phyloP scores from a whole-genome alignment of 2,797 vertebrate genomes.

The Ambastaia sidthimunki region DNA sequence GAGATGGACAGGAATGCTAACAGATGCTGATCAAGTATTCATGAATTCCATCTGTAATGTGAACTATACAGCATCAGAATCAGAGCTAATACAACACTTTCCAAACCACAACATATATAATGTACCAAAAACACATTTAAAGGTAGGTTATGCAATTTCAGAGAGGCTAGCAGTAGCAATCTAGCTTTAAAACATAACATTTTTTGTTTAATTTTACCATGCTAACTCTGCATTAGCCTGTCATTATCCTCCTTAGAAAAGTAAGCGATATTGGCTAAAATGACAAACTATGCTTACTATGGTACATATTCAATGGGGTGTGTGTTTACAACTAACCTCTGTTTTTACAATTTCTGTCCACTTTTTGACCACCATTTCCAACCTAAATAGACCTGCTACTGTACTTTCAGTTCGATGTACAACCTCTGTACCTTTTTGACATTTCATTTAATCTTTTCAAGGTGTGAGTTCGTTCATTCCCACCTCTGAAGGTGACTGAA shows the following conservation, averaged over 20 bases:
- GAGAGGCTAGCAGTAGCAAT: no score
- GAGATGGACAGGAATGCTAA: background rate
- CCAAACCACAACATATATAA: background rate
- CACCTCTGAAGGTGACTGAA: background rate
- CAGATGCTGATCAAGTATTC: background rate
- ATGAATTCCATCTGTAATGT: background rate
- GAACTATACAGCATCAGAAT: background rate
- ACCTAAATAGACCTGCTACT: background rate
- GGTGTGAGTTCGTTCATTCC: constrained; percentile 12
- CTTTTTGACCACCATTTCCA: background rate
- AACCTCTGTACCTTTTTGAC: background rate
- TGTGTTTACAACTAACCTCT: background rate
- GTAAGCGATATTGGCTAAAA: no score
- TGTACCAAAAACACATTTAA: background rate
- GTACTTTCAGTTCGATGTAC: constrained; percentile 2
- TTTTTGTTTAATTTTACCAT: no score
- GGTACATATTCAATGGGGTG: no score
- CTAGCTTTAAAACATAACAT: no score
- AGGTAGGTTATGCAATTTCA: no score
- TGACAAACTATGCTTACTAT: no score
- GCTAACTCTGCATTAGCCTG: no score
- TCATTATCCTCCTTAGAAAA: no score
- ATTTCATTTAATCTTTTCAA: background rate
- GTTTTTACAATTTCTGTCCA: background rate
- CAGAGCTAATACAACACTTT: background rate